Percentiles rank a stretch among this genome's conserved stretches.
phyloP scores from a whole-genome alignment of 1,140 invertebrate species.

The Ostrea denselamellosa region DNA sequence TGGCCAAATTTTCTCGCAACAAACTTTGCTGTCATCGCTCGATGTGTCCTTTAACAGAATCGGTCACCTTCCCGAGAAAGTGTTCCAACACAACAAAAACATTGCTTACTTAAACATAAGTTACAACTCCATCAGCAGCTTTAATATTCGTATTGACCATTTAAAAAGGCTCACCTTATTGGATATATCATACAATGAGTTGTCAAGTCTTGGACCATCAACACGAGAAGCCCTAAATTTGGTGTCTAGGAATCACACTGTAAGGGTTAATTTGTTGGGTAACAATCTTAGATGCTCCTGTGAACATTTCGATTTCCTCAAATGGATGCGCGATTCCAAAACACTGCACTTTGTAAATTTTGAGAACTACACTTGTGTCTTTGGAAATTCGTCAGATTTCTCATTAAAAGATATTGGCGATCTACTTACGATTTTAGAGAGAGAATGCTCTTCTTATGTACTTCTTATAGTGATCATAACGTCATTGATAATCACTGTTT shows the following conservation, averaged over 20 bases:
- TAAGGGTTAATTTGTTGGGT: neutral
- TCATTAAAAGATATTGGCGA: neutral
- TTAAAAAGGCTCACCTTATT: neutral
- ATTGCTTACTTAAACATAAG: neutral
- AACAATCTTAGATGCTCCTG: neutral
- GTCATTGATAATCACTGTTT: neutral
- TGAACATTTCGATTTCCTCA: constrained; percentile 22
- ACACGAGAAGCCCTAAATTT: neutral
- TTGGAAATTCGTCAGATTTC: neutral
- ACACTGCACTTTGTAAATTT: neutral
- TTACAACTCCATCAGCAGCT: neutral
- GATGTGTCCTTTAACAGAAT: constrained; percentile 16
- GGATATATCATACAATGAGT: constrained; percentile 5
- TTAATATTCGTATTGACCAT: neutral
- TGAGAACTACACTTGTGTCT: neutral
- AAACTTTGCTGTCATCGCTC: neutral
- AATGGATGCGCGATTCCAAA: neutral
- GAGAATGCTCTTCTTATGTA: neutral
- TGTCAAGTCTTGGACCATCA: neutral
- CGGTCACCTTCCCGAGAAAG: neutral
- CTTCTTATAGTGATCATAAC: neutral
- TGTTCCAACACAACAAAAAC: neutral
- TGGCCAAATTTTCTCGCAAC: neutral
- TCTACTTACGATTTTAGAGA: neutral
- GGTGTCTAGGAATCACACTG: too few species aligned